Base-by-base conservation (phyloP, 2,888 invertebrate genomes). In the Nycteola revayana region DNA sequence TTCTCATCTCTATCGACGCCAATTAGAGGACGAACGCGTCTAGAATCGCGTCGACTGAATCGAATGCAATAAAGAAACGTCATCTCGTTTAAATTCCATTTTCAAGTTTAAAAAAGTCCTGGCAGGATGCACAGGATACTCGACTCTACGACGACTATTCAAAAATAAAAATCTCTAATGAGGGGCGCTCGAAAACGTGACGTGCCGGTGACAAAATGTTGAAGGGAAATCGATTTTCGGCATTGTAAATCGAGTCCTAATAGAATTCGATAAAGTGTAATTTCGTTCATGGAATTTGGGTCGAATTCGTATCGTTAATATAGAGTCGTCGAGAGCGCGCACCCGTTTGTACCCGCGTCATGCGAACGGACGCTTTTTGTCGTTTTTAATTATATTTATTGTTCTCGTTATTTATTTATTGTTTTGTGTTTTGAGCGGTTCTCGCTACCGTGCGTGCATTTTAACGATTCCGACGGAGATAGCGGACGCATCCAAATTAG, bases 371-470 rank as follows among this genome's bases (percentile, higher is more conserved):
- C 78, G 78, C 77, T 84, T 83, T 84, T 87, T 84, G 79, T 84
- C 77, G 78, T 77, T 78, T 80, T 85, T 85, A 86, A 85, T 86
- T 85, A 86, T 84, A 86, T 85, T 86, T 85, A 86, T 86, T 83
- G 85, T 86, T 82, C 75, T 81, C 75, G 71, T 82, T 84, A 84
- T 82, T 83, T 85, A 81, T 86, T 86, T 83, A 81, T 83, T 81
- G 80, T 80, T 79, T 80, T 78, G 63, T 72, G 69, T 78, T 77
- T 77, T 76, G 69, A 70, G 60, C 69, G 66, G 65, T 74, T 75
- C 75, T 67, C 67, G 82, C 85, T 86, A 84, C 84, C 73, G 85
- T 82, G 78, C 81, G 76, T 79, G 76, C 75, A 66, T 82, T 81
- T 80, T 79, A 81, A 84, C 77, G 84, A 86, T 81, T 75, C 62